Conservation (phyloP, 1,140 invertebrate species). For the Adelges cooleyi region DNA sequence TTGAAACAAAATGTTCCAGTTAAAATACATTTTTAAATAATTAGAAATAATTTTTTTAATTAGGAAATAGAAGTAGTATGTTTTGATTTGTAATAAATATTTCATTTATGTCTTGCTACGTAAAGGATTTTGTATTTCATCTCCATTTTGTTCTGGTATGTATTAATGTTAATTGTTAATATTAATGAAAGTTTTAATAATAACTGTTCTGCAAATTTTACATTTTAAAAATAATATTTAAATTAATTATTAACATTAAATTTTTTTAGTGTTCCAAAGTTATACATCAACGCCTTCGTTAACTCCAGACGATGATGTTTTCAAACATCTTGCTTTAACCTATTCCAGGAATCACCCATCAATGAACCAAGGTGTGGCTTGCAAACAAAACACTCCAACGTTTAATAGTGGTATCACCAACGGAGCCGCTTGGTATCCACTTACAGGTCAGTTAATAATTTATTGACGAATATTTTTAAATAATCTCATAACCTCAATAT, state of each 20-base stretch:
- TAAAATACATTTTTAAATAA: no score
- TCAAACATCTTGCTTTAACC: slow-evolving; percentile 74
- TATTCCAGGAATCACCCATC: slow-evolving; percentile 83
- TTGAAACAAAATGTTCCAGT: no score
- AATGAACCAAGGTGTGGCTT: slow-evolving; percentile 71
- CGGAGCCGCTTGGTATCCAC: slow-evolving; percentile 82
- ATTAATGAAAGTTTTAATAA: no score
- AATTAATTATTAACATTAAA: no score
- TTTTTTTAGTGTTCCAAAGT: slow-evolving; percentile 37
- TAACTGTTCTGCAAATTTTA: no score
- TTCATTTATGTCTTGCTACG: no score
- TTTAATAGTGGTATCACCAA: slow-evolving; percentile 84
- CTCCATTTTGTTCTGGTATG: slow-evolving; percentile 67
- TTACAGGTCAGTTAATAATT: slow-evolving; percentile 50
- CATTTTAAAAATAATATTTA: no score
- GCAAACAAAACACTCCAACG: slow-evolving; percentile 53
- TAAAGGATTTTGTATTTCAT: slow-evolving; percentile 69
- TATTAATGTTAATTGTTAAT: no score
- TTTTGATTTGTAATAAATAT: no score
- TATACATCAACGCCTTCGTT: slow-evolving; percentile 39
- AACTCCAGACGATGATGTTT: slow-evolving; percentile 86
- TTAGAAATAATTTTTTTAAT: no score
- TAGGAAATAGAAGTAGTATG: no score
- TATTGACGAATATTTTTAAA: background rate
- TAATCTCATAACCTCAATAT: background rate